phyloP scores from a whole-genome alignment of 2,113 vertebrate genomes.

The Elanus axillaris region DNA sequence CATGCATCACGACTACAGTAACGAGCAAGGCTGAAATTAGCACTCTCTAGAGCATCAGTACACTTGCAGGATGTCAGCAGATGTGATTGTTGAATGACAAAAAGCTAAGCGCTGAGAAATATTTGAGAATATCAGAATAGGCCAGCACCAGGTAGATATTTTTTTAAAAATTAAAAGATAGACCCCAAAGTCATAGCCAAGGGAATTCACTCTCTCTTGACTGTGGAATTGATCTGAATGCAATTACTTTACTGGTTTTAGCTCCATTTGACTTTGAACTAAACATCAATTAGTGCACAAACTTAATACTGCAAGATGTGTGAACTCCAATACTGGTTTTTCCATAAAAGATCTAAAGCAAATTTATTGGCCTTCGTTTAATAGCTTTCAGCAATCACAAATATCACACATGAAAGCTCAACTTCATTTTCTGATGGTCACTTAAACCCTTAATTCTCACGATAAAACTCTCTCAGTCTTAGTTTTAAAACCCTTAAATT shows the following conservation, averaged over 20 bases:
- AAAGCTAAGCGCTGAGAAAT: not conserved
- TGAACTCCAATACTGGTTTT: not conserved
- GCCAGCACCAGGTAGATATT: not conserved
- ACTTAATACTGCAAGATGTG: not conserved
- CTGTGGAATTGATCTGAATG: constrained; percentile 5
- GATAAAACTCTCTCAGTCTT: constrained; percentile 35
- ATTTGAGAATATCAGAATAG: not conserved
- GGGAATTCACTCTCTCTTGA: not conserved
- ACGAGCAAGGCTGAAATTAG: not conserved
- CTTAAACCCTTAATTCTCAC: constrained; percentile 65
- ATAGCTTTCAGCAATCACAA: not conserved
- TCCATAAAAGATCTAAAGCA: not conserved
- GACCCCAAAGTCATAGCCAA: not conserved
- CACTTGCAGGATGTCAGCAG: not conserved
- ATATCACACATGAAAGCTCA: not conserved
- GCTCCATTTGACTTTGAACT: constrained; percentile 23
- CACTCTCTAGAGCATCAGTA: not conserved
- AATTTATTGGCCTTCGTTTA: not conserved
- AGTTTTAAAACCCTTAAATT: constrained; percentile 53
- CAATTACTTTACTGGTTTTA: constrained; percentile 30
- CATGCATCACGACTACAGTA: not conserved
- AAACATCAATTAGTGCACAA: constrained; percentile 18
- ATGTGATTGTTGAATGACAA: not conserved
- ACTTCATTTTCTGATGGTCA: constrained; percentile 37
- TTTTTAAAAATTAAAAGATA: not conserved